Conservation (phyloP, 2,888 invertebrate species). For the Atrina japonica region DNA sequence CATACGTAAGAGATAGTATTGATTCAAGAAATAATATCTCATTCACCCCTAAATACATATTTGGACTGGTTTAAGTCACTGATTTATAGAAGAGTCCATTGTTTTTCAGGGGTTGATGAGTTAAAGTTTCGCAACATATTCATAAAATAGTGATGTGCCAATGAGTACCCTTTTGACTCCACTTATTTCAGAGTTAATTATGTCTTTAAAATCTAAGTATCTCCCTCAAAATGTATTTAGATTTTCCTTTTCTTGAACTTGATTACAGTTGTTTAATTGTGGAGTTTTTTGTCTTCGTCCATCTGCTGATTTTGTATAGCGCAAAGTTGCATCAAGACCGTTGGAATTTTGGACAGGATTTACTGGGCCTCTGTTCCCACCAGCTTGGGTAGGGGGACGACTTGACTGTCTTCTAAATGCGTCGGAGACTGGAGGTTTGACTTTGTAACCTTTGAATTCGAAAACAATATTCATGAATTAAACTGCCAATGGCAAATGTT, state of each 20-base stretch:
- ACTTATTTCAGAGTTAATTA: too few species aligned
- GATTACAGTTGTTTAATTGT: slow-evolving; percentile 10
- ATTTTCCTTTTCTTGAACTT: slow-evolving; percentile 23
- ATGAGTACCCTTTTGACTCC: too few species aligned
- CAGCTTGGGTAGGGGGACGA: slow-evolving; percentile 51
- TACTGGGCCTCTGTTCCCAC: slow-evolving; percentile 40
- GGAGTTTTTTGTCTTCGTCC: slow-evolving; percentile 43
- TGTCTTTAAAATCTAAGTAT: too few species aligned
- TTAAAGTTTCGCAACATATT: too few species aligned
- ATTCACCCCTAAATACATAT: too few species aligned
- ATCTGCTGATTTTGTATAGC: slow-evolving; percentile 60
- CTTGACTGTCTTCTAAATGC: slow-evolving; percentile 58
- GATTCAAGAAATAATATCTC: too few species aligned
- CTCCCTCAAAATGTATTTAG: slow-evolving; percentile 35
- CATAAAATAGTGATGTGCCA: too few species aligned
- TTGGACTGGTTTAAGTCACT: too few species aligned
- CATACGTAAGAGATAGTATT: too few species aligned
- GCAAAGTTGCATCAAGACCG: slow-evolving; percentile 37
- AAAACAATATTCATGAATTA: not conserved
- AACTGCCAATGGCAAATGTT: too few species aligned
- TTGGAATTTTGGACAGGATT: slow-evolving; percentile 14
- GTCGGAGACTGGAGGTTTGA: slow-evolving; percentile 53
- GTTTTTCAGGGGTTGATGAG: too few species aligned
- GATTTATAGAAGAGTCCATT: too few species aligned
- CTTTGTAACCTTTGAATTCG: slow-evolving; percentile 15